Conservation (phyloP, 2,888 invertebrate species). For the Galeruca laticollis region DNA sequence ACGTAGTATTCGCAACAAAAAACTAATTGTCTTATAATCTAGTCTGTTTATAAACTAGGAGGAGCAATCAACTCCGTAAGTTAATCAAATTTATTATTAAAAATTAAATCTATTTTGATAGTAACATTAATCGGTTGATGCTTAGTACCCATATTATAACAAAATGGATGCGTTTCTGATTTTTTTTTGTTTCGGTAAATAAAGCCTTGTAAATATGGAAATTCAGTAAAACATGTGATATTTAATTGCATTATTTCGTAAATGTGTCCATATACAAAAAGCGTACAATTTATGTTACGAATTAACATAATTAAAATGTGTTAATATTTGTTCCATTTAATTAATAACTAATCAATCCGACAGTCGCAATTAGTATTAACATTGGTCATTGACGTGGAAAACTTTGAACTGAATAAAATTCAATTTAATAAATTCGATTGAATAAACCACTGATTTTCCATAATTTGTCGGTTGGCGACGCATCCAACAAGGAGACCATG, state of each 20-base stretch:
- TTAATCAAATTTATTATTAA: too few relatives aligned
- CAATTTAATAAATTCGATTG: not conserved
- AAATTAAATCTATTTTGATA: too few relatives aligned
- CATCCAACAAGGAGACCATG: too few relatives aligned
- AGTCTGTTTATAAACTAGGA: too few relatives aligned
- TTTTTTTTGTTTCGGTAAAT: not conserved
- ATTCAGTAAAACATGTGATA: not conserved
- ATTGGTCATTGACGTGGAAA: not conserved
- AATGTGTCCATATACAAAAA: not conserved
- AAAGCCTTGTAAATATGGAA: not conserved
- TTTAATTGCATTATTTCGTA: not conserved
- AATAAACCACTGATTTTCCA: not conserved
- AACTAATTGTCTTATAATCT: too few relatives aligned
- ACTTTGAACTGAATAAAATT: not conserved
- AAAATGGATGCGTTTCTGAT: too few relatives aligned
- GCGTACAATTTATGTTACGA: not conserved
- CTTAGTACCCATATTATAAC: too few relatives aligned
- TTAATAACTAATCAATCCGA: conserved; percentile 12
- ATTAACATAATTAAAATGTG: conserved; percentile 7
- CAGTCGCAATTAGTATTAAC: not conserved
- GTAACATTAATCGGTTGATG: too few relatives aligned
- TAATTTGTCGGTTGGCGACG: not conserved
- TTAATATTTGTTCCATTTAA: conserved; percentile 11
- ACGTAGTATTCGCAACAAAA: too few relatives aligned
- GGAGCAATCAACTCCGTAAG: too few relatives aligned